Base-by-base conservation (phyloP, 2,113 vertebrate genomes). In the Toxotes jaculatrix region DNA sequence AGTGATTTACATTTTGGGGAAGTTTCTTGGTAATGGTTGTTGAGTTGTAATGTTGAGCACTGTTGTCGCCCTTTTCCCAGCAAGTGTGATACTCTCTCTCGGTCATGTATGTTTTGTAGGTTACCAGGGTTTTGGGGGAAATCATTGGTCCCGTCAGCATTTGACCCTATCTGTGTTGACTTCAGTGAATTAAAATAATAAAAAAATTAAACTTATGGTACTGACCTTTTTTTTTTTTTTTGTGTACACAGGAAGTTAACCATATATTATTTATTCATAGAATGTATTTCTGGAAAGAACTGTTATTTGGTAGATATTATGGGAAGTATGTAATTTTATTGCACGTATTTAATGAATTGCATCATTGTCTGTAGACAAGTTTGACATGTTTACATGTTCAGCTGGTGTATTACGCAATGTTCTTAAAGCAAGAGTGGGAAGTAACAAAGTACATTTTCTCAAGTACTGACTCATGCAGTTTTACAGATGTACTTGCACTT, bases 101-200 rank as follows among this genome's bases (percentile, higher is more conserved):
- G 87, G 72, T 86, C 68, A 85, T 91, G 86, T 93, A 83, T 93
- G 92, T 94, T 93, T 91, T 88, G 81, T 92, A 90, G 89, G 82
- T 74, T 84, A 79, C 40, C 78, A 81, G 88, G 86, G 77, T 89
- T 87, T 85, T 55, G 34, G 69, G 79, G 81, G 80, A 34, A 83
- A 68, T 90, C 77, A 72, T 87, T 40, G 2, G 67, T 92, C 80
- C 85, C 87, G 88, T 91, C 87, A 89, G 89, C 91, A 91, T 90
- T 88, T 84, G 75, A 88, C 87, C 85, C 85, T 77, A 76, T 93
- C 80, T 88, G 92, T 95, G 93, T 95, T 93, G 85, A 94, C 84
- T 90, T 91, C 74, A 92, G 86, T 94, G 94, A 93, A 93, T 93
- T 93, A 91, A 92, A 93, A 76, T 86, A 86, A 86, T 88, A 80